Conservation (phyloP, 2,113 vertebrate genomes). For the Lasiurus borealis region DNA sequence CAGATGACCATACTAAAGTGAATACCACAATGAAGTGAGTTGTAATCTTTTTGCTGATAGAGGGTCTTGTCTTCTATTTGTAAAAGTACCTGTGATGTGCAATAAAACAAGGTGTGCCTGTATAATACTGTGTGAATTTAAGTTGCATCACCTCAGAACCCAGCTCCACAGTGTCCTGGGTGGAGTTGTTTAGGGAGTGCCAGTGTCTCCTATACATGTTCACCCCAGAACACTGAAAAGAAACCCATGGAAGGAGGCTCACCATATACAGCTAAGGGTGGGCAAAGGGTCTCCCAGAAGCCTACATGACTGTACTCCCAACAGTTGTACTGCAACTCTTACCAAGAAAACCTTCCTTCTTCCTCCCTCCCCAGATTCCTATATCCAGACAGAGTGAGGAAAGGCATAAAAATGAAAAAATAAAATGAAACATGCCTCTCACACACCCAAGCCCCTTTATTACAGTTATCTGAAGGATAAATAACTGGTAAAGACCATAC, state of each 20-base stretch:
- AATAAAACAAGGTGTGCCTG: neutral
- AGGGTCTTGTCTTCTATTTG: neutral
- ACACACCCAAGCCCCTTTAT: neutral
- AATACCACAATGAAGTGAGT: too few species aligned
- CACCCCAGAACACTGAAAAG: neutral
- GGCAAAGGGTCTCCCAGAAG: neutral
- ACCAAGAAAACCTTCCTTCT: neutral
- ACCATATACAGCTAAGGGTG: neutral
- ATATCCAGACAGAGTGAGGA: neutral
- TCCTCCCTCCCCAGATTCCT: neutral
- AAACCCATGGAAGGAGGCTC: neutral
- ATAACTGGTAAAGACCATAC: neutral
- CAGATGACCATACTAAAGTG: neutral
- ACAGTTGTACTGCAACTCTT: neutral
- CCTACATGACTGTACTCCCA: neutral
- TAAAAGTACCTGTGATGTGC: neutral
- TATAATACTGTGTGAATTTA: neutral
- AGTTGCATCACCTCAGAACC: neutral
- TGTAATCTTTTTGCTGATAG: neutral
- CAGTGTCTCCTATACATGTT: neutral
- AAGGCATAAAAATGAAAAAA: neutral
- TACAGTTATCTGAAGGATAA: slow-evolving; percentile 5
- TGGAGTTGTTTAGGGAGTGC: neutral
- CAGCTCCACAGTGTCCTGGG: fast-evolving
- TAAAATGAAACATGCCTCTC: neutral